Evolutionary conservation across 2,888 invertebrate species (phyloP), one percentile per base, ranked within the genome.

Genomic region (Polydesmus complanatus): DNA sequence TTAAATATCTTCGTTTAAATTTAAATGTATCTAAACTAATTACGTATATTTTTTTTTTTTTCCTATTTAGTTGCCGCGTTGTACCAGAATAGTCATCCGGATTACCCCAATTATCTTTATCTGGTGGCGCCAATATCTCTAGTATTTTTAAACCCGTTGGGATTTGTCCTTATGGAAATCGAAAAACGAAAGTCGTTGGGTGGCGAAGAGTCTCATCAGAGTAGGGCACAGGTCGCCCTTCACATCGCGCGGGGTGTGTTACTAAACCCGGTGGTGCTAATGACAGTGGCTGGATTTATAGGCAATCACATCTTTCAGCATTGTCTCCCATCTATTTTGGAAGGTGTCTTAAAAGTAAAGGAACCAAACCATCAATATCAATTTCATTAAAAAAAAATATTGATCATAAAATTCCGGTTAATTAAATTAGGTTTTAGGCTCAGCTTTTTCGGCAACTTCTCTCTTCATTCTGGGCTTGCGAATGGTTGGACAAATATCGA

Each of bases 81-180:
- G 22, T 96, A 95, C 73, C 78, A 82, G 65, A 81, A 83, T 62
- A 81, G 83, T 3, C 93, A 95, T 77, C 90, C 92, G 0, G 90
- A 94, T 69, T 95, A 89, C 77, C 83, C 89, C 0, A 80, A 85
- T 1, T 96, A 94, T 73, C 77, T 96, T 54, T 96, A 95, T 72
- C 78, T 96, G 57, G 84, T 95, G 81, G 92, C 94, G 11, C 96
- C 96, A 1, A 91, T 95, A 71, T 94, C 92, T 51, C 77, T 96
- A 64, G 88, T 90, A 1, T 84, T 95, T 68, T 77, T 96, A 26
- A 96, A 96, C 75, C 95, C 95, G 0, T 80, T 95, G 65, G 90
- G 90, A 23, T 90, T 95, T 73, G 78, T 91, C 2, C 73, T 95
- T 63, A 82, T 96, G 82, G 95, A 96, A 77, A 82, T 93, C 54